These are phyloP conservation scores for Dryocosmus kuriphilus DNA, from an alignment of 2,888 invertebrate genomes.

Conservation along the genomic window DNA sequence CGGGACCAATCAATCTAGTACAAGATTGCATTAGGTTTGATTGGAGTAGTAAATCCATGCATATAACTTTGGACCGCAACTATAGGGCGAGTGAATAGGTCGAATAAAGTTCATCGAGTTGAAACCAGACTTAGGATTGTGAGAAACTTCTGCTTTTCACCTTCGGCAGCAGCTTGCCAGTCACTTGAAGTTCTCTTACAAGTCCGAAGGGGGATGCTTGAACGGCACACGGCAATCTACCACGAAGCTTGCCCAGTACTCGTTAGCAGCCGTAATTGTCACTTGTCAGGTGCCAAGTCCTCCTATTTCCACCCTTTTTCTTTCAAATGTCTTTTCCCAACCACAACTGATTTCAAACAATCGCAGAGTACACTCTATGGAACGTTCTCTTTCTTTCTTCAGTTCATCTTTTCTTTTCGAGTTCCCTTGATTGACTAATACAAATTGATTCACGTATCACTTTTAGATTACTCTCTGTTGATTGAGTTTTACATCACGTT, in stretches of 20 bases:
- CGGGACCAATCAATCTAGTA: not conserved
- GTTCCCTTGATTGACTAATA: not conserved
- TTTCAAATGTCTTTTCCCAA: slow-evolving; percentile 23
- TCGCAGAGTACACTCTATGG: not conserved
- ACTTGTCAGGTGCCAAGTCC: slow-evolving; percentile 67
- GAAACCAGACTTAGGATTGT: slow-evolving; percentile 1
- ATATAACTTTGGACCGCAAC: slow-evolving; percentile 14
- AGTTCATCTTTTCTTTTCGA: not conserved
- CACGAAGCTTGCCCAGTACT: slow-evolving; percentile 50
- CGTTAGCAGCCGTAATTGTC: slow-evolving; percentile 71
- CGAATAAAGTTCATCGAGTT: slow-evolving; percentile 24
- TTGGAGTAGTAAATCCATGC: slow-evolving; percentile 20
- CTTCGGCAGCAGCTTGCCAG: slow-evolving; percentile 30
- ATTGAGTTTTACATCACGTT: not conserved
- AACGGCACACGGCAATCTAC: slow-evolving; percentile 10
- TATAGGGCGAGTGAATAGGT: not conserved
- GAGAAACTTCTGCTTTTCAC: slow-evolving; percentile 36
- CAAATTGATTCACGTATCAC: not conserved
- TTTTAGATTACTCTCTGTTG: not conserved
- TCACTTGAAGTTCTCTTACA: slow-evolving; percentile 22
- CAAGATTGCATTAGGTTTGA: slow-evolving; percentile 17
- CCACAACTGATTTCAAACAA: slow-evolving; percentile 11
- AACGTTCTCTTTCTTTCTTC: not conserved
- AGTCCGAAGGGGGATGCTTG: slow-evolving; percentile 14
- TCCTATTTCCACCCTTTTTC: slow-evolving; percentile 39